phyloP scores from a whole-genome alignment of 2,888 invertebrate genomes.

The Margaritifera margaritifera region DNA sequence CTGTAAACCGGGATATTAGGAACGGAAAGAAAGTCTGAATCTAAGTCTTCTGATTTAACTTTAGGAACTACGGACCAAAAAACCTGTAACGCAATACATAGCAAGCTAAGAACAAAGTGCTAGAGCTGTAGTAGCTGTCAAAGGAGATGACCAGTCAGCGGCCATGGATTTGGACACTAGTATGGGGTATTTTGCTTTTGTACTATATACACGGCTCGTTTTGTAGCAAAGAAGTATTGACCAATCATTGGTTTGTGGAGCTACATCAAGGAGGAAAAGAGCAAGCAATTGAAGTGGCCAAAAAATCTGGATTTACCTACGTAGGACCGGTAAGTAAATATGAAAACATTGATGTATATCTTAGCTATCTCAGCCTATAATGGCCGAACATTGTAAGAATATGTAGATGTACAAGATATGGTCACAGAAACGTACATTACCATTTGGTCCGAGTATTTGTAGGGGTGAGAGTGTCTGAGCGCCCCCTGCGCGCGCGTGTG shows the following conservation, averaged over 20 bases:
- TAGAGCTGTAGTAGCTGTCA: neutral
- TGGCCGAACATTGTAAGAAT: too few species aligned
- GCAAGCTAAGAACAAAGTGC: neutral
- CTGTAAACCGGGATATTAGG: neutral
- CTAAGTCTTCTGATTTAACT: neutral
- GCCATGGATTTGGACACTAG: slow-evolving; percentile 23
- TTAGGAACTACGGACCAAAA: too few species aligned
- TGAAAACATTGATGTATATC: neutral
- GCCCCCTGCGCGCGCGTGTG: too few species aligned
- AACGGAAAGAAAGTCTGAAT: neutral
- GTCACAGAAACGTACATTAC: too few species aligned
- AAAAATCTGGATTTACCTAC: slow-evolving; percentile 93
- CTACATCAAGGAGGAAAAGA: slow-evolving; percentile 83
- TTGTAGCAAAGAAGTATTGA: slow-evolving; percentile 82
- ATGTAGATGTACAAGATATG: too few species aligned
- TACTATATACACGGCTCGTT: slow-evolving; percentile 12
- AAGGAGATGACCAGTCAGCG: slow-evolving; percentile 28
- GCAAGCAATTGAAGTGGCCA: slow-evolving; percentile 87
- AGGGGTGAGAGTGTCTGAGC: too few species aligned
- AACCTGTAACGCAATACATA: too few species aligned
- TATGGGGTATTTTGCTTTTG: slow-evolving; percentile 12
- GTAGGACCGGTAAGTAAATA: slow-evolving; percentile 90
- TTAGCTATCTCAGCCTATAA: too few species aligned
- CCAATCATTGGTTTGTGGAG: slow-evolving; percentile 95
- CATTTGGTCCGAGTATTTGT: too few species aligned